Base-by-base conservation (phyloP, 1,140 invertebrate species). In the Ericerus pela region DNA sequence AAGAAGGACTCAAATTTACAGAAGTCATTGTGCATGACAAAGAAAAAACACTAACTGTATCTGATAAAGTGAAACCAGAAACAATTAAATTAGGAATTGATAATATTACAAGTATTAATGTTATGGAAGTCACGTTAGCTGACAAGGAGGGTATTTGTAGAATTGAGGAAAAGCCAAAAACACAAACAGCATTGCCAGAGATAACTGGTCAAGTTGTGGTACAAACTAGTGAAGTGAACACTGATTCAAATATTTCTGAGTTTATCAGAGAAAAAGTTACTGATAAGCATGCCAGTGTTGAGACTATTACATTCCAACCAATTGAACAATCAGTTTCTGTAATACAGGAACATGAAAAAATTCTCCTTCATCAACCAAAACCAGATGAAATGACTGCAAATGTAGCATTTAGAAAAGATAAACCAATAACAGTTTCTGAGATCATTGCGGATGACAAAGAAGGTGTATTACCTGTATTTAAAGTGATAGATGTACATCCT, bases 121-220 rank as follows among this genome's bases (percentile, higher is more conserved):
- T 78, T 20, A 73, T 69, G 33, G 65, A 77, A 63, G 66, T 76
- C 5, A 58, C 69, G 14, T 55, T 65, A 0, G 63, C 74, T 38
- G 74, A 76, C 47, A 72, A 68, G 58, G 69, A 75, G 64, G 37
- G 38, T 27, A 65, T 52, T n/a, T 52, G 31, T 2, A 58, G 66
- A 14, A 60, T 66, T 57, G 59, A 18, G 29, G 64, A 63, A 36
- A 63, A 66, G 60, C 57, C 65, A 28, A 66, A 69, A 51, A 65
- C 68, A 61, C 67, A 68, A 58, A 56, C 62, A 41, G 62, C 70
- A 8, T 57, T 67, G 56, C 60, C 66, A 1, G 60, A 67, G 20
- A 55, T 72, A 47, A 57, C 68, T 12, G 62, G 66, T 51, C 65
- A 69, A 57, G 60, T 69, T 54, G 62, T 72, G 0, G 54, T 74